phyloP scores from a whole-genome alignment of 2,113 vertebrate genomes.

The Siphamia tubifer region DNA sequence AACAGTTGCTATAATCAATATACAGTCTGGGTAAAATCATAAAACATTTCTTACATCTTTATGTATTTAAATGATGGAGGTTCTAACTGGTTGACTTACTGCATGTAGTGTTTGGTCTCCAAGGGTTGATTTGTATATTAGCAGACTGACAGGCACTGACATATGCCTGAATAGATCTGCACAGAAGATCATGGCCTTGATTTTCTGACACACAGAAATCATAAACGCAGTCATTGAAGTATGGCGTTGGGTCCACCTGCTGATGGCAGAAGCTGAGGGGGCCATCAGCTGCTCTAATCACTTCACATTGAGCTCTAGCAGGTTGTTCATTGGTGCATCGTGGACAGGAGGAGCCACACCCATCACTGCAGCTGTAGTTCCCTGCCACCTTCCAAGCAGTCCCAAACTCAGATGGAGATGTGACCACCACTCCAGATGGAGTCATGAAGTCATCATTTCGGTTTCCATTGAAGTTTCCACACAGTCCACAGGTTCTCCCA shows the following conservation, averaged over 20 bases:
- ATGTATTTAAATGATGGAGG: background rate
- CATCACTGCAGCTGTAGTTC: conserved; percentile 38
- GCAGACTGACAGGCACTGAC: conserved; percentile 64
- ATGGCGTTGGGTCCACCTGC: conserved; percentile 39
- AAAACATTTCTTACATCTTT: background rate
- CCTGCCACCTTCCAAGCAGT: conserved; percentile 50
- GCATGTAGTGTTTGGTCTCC: conserved; percentile 68
- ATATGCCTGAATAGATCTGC: conserved; percentile 61
- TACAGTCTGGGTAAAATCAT: too few relatives aligned
- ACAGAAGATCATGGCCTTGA: conserved; percentile 29
- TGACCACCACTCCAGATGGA: conserved; percentile 26
- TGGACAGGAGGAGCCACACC: conserved; percentile 34
- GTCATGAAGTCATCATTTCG: conserved; percentile 57
- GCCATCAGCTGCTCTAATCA: conserved; percentile 46
- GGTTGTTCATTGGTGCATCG: conserved; percentile 23
- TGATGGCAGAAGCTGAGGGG: conserved; percentile 66
- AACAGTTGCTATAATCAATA: too few relatives aligned
- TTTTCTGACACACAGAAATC: conserved; percentile 63
- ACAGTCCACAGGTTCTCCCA: conserved; percentile 63
- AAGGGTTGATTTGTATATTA: conserved; percentile 55
- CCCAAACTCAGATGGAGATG: conserved; percentile 33
- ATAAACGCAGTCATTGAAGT: conserved; percentile 61
- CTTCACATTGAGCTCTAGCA: conserved; percentile 40
- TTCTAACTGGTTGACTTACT: conserved; percentile 46
- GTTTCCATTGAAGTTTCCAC: conserved; percentile 73